Base-by-base conservation (phyloP, 2,113 vertebrate genomes). In the Elephantulus edwardii region DNA sequence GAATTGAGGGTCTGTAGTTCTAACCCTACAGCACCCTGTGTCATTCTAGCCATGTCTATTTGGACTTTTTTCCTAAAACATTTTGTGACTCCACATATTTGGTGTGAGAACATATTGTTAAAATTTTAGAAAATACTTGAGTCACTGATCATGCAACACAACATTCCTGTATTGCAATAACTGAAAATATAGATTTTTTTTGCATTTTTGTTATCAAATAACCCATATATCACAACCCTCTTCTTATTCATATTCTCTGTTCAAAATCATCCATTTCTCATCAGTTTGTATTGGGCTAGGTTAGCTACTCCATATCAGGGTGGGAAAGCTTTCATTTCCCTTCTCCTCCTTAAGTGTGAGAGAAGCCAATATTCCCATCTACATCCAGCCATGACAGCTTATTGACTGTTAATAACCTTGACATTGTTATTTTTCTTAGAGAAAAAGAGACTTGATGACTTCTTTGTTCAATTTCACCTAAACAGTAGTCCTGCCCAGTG, bases 381-480 rank as follows among this genome's bases (percentile, higher is more conserved):
- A 20, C 60, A 58, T 52, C 1, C 38, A 91, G 77, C 26, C 72
- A 52, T 48, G 91, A 92, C 90, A 93, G 83, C 44, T 84, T 95
- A 91, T 87, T 93, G 90, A 95, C 85, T 81, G 77, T 84, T 93
- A 95, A 93, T 92, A 95, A 95, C 88, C 90, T 94, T 93, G 94
- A 95, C 95, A 93, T 42, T 87, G 92, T 93, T 94, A 92, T 90
- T 95, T 95, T 95, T 96, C 92, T 95, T 89, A 86, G 77, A 91
- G 86, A 82, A 95, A 91, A 95, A 90, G 68, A 90, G 86, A 95
- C 88, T 78, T 38, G 83, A 92, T 95, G 91, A 94, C 83, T 93
- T 95, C 95, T 95, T 95, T 96, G 94, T 95, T 96, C 95, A 88
- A 48, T 96, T 96, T 95, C 84, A 95, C 78, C 95, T 93, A 58